Conservation (phyloP, 2,888 invertebrate genomes). For the Tinea semifulvella region DNA sequence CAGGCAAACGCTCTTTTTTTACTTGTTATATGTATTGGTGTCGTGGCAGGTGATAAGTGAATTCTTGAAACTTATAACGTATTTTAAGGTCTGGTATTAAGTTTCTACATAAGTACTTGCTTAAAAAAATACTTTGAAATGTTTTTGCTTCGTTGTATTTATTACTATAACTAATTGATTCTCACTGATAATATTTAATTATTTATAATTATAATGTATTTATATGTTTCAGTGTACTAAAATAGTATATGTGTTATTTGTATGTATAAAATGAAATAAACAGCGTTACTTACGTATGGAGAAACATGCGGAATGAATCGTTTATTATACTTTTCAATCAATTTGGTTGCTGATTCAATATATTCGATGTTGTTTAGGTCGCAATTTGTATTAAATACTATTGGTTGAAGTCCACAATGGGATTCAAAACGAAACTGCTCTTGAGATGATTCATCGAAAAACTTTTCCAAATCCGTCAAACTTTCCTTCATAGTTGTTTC, state of each 20-base stretch:
- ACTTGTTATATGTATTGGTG: too few species aligned
- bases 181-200: too few species aligned
- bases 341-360: slow-evolving; percentile 26
- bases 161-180: too few species aligned
- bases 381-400: slow-evolving; percentile 22
- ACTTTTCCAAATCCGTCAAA: slow-evolving; percentile 28
- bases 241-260: background rate
- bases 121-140: too few species aligned
- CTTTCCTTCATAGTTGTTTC: slow-evolving; percentile 23
- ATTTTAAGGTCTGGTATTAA: too few species aligned
- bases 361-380: slow-evolving; percentile 17
- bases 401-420: slow-evolving; percentile 41
- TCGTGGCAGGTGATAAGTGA: too few species aligned
- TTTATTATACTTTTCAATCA: slow-evolving; percentile 30
- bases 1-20: too few species aligned
- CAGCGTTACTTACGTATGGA: slow-evolving; percentile 44
- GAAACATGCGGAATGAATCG: slow-evolving; percentile 47
- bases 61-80: too few species aligned
- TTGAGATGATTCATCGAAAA: slow-evolving; percentile 27
- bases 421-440: slow-evolving; percentile 42
- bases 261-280: background rate
- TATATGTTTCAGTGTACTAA: too few species aligned
- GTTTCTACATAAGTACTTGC: too few species aligned
- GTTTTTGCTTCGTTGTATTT: too few species aligned
- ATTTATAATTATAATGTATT: too few species aligned